Evolutionary conservation across 2,113 vertebrate species (phyloP).

Genomic region (Callopanchax toddi): DNA sequence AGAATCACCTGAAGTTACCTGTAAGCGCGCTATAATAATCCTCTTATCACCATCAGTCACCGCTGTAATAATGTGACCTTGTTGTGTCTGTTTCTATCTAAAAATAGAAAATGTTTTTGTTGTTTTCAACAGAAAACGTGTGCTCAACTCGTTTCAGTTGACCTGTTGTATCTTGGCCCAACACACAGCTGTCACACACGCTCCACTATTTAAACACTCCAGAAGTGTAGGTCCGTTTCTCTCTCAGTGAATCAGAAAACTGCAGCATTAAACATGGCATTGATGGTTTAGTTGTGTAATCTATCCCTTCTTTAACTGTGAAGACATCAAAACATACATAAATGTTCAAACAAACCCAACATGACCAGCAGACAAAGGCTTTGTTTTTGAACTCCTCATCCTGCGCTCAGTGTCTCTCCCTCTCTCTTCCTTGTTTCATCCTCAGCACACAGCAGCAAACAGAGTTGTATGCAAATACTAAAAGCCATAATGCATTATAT

Average conservation of each 20-base stretch:
- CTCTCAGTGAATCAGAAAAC: not conserved
- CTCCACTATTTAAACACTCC: not conserved
- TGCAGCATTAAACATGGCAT: not conserved
- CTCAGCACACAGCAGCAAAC: constrained; percentile 66
- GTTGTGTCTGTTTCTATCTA: not conserved
- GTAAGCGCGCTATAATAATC: too few species aligned
- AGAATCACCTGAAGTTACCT: not conserved
- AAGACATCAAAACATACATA: not conserved
- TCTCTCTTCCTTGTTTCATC: constrained; percentile 41
- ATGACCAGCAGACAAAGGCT: constrained; percentile 56
- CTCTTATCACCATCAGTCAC: not conserved
- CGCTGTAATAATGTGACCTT: not conserved
- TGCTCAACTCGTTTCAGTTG: not conserved
- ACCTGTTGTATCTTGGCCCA: not conserved
- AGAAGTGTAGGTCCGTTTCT: not conserved
- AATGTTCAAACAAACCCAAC: constrained; percentile 11
- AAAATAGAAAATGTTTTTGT: too few species aligned
- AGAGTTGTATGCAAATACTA: constrained; percentile 79
- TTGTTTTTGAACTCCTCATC: constrained; percentile 48
- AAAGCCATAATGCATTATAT: constrained; percentile 68
- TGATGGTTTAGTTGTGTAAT: not conserved
- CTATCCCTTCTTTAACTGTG: not conserved
- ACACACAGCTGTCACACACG: not conserved
- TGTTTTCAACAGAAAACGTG: too few species aligned
- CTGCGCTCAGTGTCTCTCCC: constrained; percentile 12